Percentiles rank a stretch among this genome's conserved stretches.
phyloP scores from a whole-genome alignment of 2,888 invertebrate genomes.

The Cephus rjabovi region DNA sequence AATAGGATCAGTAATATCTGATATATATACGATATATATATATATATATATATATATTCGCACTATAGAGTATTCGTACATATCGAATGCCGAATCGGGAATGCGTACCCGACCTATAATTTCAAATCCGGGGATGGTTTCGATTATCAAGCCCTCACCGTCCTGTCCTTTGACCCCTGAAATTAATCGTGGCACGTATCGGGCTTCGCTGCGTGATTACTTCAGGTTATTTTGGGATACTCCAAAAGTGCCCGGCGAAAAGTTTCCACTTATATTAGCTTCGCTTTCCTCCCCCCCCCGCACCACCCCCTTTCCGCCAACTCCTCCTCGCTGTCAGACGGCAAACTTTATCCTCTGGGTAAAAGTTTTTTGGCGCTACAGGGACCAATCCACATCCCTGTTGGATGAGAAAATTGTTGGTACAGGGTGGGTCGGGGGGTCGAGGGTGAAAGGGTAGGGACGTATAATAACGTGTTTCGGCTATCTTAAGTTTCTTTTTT shows the following conservation, averaged over 20 bases:
- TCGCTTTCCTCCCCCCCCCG: constrained; percentile 13
- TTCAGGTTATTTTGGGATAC: constrained; percentile 45
- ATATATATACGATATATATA: not conserved
- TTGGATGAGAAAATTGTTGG: not conserved
- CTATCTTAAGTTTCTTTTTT: not conserved
- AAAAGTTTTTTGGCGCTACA: not conserved
- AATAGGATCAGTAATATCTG: not conserved
- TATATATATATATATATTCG: too few species aligned
- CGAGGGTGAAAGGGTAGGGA: not conserved
- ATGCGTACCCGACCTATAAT: not conserved
- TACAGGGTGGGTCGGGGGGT: not conserved
- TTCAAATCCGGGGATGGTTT: not conserved
- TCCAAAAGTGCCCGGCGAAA: constrained; percentile 36
- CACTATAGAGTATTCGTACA: not conserved
- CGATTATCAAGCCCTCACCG: not conserved
- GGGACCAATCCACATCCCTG: not conserved
- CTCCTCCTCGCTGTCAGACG: not conserved
- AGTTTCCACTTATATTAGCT: constrained; percentile 45
- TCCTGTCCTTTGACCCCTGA: constrained; percentile 7
- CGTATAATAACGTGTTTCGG: not conserved
- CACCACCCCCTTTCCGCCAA: not conserved
- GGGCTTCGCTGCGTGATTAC: constrained; percentile 44
- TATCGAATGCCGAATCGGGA: not conserved
- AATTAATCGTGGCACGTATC: constrained; percentile 25
- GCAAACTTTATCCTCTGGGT: constrained; percentile 4